Evolutionary conservation across 2,888 invertebrate genomes (phyloP), one percentile per base, ranked within the genome.

Genomic region (Teleiodes luculella): DNA sequence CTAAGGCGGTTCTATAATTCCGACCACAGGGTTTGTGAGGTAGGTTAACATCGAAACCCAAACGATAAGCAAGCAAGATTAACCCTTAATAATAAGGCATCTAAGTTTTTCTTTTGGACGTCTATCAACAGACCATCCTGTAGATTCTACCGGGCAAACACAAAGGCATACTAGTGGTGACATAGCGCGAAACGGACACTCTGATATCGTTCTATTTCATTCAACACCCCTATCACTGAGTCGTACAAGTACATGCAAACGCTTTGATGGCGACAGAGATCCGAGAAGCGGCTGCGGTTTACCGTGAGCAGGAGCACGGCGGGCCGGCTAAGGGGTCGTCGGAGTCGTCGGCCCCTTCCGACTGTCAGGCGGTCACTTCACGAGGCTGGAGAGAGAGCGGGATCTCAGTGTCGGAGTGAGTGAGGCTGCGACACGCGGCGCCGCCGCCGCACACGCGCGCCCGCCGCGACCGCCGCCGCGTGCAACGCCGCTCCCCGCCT

Each of bases 341-440:
- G 59, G 56, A 62, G 61, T 61, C 54, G 60, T 52, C 60, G 60
- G 53, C 60, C 60, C 53, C 54, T 51, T 52, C 52, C 56, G 54
- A 52, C 63, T 68, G 83, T 86, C 86, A 86, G 69, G 86, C 88
- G 73, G 86, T 87, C 81, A 89, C 86, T 86, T 87, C 73, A 86
- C 89, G 86, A 89, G 90, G 75, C 87, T 89, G 89, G 90, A 89
- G 75, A 89, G 90, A 75, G 90, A 90, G 77, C 89, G 90, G 81
- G 86, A 86, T 68, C 73, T 90, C 89, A 86, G 86, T 76, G 86
- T 88, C 89, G 84, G 86, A 77, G 86, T 80, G 88, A 63, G 86
- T 60, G 86, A 81, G 76, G 62, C 79, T 62, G 70, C 88, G 86
- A 71, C 85, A 83, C 72, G 77, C 62, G 83, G 80, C 70, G 74